Base-by-base conservation (phyloP, 2,888 invertebrate genomes). In the Parnassius apollo region DNA sequence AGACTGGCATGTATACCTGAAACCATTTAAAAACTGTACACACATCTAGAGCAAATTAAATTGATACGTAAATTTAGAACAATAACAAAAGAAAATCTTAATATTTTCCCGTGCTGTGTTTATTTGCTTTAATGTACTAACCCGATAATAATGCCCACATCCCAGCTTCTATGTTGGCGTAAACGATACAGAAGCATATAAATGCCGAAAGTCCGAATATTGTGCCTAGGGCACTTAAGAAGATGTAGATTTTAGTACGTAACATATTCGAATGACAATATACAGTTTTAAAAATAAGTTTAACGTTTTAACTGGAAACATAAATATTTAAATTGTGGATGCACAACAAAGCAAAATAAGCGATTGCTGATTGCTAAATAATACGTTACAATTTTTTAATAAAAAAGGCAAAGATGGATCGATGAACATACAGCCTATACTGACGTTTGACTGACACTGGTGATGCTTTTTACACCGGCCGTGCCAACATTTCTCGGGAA, bases 61-160 rank as follows among this genome's bases (percentile, higher is more conserved):
- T 35, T 35, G 7, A 35, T 35, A 35, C 7, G 35, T 35, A 35
- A 35, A 35, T 35, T 35, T 35, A 35, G 35, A 35, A 35, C 35
- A 35, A 35, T 35, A 35, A 18, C 4, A 35, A 35, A 35, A 7
- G 3, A 35, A 35, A 35, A 0, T 35, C 7, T 35, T 35, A 35
- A 35, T 35, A 35, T 1, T 35, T 35, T 35, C 7, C 35, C 35
- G 4, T 35, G 35, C 35, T 35, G 35, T 7, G 7, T 35, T 35
- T 0, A 35, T 4, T 35, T 35, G 35, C 35, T 35, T 42, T 52
- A 44, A 44, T 61, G 53, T 13, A 73, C 83, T 84, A 75, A 92
- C 92, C 88, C 53, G 92, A 88, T 71, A 90, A 71, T 68, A 91
- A 79, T 65, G 86, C 89, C 88, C 91, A 88, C 82, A 91, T 83